These are phyloP conservation scores for Prorops nasuta DNA, from an alignment of 1,140 invertebrate species.

Conservation along the genomic window DNA sequence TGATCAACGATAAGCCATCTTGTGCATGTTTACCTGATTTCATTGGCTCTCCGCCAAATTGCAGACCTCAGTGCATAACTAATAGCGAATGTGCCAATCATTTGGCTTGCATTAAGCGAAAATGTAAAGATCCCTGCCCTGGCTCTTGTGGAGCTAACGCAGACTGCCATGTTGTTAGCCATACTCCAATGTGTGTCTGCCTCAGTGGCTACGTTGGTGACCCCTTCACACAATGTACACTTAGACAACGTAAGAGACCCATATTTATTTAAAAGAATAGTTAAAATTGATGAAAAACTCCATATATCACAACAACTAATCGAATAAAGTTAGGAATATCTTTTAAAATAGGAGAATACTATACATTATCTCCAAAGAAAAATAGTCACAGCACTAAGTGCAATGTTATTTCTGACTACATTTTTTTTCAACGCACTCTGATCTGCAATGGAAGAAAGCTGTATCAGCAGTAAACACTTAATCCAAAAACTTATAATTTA, in stretches of 20 bases:
- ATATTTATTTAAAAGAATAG: too few species aligned
- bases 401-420: too few species aligned
- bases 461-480: too few species aligned
- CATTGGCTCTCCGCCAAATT: constrained; percentile 69
- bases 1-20: constrained; percentile 64
- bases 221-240: constrained; percentile 68
- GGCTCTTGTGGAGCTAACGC: constrained; percentile 74
- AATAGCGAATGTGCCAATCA: constrained; percentile 72
- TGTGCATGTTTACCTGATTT: constrained; percentile 70
- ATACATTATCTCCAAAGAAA: too few species aligned
- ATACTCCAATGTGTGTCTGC: constrained; percentile 75
- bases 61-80: constrained; percentile 73
- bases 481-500: too few species aligned
- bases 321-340: too few species aligned
- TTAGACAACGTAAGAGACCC: constrained; percentile 43
- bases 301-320: too few species aligned
- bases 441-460: too few species aligned
- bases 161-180: constrained; percentile 70
- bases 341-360: too few species aligned
- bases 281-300: too few species aligned
- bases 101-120: constrained; percentile 70
- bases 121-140: constrained; percentile 74
- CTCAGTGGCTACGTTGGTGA: constrained; percentile 71
- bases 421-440: not conserved
- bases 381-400: too few species aligned